These are phyloP conservation scores for Dendrolimus punctatus DNA, from an alignment of 1,140 invertebrate species.

Conservation along the genomic window DNA sequence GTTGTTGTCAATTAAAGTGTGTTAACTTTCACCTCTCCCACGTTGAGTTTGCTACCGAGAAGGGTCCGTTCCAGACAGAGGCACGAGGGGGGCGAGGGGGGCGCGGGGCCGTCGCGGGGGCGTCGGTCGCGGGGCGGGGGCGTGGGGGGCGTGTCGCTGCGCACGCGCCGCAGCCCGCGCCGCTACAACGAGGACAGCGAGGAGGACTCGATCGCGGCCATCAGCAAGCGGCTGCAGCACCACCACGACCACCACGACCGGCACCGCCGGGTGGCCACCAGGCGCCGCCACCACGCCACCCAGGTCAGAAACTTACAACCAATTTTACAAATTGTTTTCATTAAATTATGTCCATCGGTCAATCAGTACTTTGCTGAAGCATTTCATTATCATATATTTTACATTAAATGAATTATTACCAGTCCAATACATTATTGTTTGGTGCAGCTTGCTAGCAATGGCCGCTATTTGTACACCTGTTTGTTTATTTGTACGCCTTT, in stretches of 20 bases:
- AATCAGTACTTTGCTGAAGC: no score
- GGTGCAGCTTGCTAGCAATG: no score
- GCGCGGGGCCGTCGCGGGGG: slow-evolving; percentile 35
- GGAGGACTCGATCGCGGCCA: slow-evolving; percentile 73
- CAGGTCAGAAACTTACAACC: neutral
- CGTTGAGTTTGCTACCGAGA: no score
- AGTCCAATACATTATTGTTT: no score
- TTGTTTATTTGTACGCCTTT: no score
- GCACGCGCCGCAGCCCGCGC: slow-evolving; percentile 64
- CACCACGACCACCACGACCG: slow-evolving; percentile 25
- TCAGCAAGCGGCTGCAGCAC: slow-evolving; percentile 57
- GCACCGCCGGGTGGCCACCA: slow-evolving; percentile 17
- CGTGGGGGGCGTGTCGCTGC: slow-evolving; percentile 44
- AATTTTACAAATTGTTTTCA: neutral
- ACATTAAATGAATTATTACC: no score
- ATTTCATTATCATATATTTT: no score
- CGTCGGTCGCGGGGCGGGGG: slow-evolving; percentile 47
- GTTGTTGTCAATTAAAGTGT: no score
- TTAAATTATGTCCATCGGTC: no score
- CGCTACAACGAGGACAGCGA: slow-evolving; percentile 78
- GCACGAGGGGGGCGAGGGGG: neutral
- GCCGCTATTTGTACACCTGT: no score
- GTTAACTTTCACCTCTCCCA: no score
- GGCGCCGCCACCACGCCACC: slow-evolving; percentile 1
- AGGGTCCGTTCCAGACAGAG: no score